Percentiles rank a stretch among this genome's conserved stretches.
These are phyloP conservation scores for Drosophila mayaguana DNA, from an alignment of 2,888 invertebrate species.

Conservation along the genomic window DNA sequence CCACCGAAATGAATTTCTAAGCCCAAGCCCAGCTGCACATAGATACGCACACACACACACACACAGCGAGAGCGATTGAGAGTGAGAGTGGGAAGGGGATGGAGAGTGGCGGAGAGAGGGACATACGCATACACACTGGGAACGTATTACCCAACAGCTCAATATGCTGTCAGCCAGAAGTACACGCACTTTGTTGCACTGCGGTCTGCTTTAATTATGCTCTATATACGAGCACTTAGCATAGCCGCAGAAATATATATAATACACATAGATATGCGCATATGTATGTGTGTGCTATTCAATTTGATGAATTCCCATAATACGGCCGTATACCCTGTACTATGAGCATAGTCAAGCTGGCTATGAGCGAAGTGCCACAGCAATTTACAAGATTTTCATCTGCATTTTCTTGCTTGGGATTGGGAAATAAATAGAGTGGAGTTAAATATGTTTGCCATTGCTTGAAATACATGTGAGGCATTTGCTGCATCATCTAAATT, in stretches of 20 bases:
- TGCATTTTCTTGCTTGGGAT: not conserved
- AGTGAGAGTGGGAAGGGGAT: not conserved
- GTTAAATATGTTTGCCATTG: too few species aligned
- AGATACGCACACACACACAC: constrained; percentile 4
- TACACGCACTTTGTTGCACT: constrained; percentile 48
- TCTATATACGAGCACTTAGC: constrained; percentile 45
- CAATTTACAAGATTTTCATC: too few species aligned
- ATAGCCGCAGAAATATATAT: constrained; percentile 14
- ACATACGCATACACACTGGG: constrained; percentile 2
- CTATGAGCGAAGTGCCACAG: not conserved
- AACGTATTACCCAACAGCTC: constrained; percentile 9
- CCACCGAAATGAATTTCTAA: constrained; percentile 64
- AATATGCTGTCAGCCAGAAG: constrained; percentile 21
- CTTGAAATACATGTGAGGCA: not conserved
- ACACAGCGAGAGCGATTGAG: not conserved
- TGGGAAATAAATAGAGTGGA: too few species aligned
- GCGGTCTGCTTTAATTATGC: constrained; percentile 67
- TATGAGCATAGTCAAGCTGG: too few species aligned
- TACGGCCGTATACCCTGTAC: constrained; percentile 16
- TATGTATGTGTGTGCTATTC: not conserved
- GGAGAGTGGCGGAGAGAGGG: not conserved
- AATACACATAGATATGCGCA: not conserved
- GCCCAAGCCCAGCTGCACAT: constrained; percentile 56
- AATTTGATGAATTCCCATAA: constrained; percentile 42
- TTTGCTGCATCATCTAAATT: too few species aligned